These are phyloP conservation scores for Ptilorrhoa leucosticta DNA, from an alignment of 2,113 vertebrate genomes.

Conservation along the genomic window DNA sequence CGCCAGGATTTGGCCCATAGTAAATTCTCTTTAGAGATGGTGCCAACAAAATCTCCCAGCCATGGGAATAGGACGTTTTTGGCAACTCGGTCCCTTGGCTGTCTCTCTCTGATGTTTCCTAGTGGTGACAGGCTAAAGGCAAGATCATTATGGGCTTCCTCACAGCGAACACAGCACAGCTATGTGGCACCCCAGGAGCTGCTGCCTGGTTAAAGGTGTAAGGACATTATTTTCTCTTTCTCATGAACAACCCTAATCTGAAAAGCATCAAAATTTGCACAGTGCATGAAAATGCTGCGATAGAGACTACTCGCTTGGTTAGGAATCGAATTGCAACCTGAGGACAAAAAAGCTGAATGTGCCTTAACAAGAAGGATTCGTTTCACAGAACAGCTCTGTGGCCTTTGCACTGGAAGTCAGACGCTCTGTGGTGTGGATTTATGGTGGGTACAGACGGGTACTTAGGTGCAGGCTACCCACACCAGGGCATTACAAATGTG, in stretches of 20 bases:
- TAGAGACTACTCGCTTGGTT: neutral
- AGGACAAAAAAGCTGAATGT: neutral
- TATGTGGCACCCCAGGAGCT: conserved; percentile 65
- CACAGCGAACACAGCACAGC: conserved; percentile 40
- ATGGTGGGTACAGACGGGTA: accelerated
- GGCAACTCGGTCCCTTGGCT: conserved; percentile 46
- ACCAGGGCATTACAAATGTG: neutral
- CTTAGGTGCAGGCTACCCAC: neutral
- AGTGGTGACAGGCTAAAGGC: conserved; percentile 62
- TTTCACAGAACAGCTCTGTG: neutral
- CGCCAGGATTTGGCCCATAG: conserved; percentile 44
- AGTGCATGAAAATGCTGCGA: neutral
- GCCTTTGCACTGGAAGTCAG: neutral
- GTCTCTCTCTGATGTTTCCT: conserved; percentile 59
- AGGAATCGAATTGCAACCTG: neutral
- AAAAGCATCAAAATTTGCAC: neutral
- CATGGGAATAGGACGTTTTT: conserved; percentile 67
- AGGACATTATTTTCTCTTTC: conserved; percentile 17
- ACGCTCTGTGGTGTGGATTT: neutral
- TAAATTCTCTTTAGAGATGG: conserved; percentile 48
- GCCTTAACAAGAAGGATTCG: neutral
- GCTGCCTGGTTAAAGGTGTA: conserved; percentile 34
- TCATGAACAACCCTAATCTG: neutral
- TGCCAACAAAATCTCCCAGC: conserved; percentile 57
- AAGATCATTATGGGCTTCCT: conserved; percentile 70